A percentile compares a stretch with the other conserved stretches of the same genome.
These are phyloP conservation scores for Psilopogon haemacephalus DNA, from an alignment of 2,113 vertebrate genomes.

Conservation along the genomic window DNA sequence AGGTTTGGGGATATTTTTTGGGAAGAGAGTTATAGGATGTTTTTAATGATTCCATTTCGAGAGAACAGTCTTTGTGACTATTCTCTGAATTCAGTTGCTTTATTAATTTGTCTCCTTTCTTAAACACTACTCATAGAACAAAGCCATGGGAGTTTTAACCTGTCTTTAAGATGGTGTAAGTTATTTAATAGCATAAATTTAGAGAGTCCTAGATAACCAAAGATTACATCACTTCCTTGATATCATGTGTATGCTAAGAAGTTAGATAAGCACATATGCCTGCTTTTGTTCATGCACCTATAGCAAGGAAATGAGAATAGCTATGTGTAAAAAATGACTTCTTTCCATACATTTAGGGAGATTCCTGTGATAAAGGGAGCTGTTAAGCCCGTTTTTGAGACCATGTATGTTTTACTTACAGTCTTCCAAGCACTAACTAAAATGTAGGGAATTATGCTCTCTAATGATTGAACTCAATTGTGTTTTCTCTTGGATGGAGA, in stretches of 20 bases:
- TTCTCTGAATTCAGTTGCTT: background rate
- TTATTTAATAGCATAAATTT: constrained; percentile 12
- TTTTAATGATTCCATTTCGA: background rate
- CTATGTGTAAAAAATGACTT: background rate
- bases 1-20: background rate
- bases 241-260: background rate
- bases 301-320: background rate
- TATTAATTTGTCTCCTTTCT: background rate
- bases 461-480: background rate
- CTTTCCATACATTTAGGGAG: background rate
- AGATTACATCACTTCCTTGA: background rate
- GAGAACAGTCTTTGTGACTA: background rate
- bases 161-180: background rate
- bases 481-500: background rate
- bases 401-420: background rate
- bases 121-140: background rate
- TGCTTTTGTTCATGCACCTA: background rate
- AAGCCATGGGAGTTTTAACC: background rate
- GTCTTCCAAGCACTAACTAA: background rate
- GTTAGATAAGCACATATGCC: background rate
- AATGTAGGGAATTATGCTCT: background rate
- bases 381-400: constrained; percentile 5
- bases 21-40: background rate
- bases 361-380: background rate
- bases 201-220: background rate